Conservation (phyloP, 2,797 vertebrate species). For the Neoniphon sammara region DNA sequence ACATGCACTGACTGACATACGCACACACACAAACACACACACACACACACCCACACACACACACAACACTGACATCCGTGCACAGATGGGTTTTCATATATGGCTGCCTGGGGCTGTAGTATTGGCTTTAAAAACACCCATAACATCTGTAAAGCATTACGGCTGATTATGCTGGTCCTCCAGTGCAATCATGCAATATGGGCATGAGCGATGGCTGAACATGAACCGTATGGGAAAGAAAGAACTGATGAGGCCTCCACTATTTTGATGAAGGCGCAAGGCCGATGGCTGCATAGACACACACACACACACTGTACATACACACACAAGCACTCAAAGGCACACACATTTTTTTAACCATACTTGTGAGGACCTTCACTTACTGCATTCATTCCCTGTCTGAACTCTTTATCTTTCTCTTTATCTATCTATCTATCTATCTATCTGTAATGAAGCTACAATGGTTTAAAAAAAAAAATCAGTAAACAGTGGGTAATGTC, state of each 20-base stretch:
- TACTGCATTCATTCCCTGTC: not conserved
- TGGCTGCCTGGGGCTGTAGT: conserved; percentile 69
- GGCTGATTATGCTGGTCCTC: conserved; percentile 78
- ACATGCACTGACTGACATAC: conserved; percentile 18
- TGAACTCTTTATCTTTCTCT: not conserved
- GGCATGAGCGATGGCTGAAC: conserved; percentile 67
- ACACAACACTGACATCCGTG: conserved; percentile 45
- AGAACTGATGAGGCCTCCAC: conserved; percentile 52
- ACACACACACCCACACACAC: conserved; percentile 15
- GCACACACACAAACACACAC: conserved; percentile 12
- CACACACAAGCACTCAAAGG: conserved; percentile 28
- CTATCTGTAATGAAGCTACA: too few species aligned
- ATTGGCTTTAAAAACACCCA: conserved; percentile 78
- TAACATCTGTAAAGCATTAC: conserved; percentile 82
- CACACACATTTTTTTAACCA: conserved; percentile 27
- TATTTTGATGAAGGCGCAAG: conserved; percentile 52
- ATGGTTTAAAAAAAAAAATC: too few species aligned
- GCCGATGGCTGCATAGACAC: conserved; percentile 34
- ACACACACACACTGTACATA: conserved; percentile 4
- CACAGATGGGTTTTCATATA: conserved; percentile 75
- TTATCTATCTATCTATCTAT: too few species aligned
- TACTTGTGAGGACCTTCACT: conserved; percentile 12
- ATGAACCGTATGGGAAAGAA: conserved; percentile 62
- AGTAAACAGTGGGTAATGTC: too few species aligned
- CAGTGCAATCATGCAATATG: conserved; percentile 76